A percentile compares a stretch with the other conserved stretches of the same genome.
Evolutionary conservation across 2,888 invertebrate species (phyloP).

Genomic region (Ormyrus rosae): DNA sequence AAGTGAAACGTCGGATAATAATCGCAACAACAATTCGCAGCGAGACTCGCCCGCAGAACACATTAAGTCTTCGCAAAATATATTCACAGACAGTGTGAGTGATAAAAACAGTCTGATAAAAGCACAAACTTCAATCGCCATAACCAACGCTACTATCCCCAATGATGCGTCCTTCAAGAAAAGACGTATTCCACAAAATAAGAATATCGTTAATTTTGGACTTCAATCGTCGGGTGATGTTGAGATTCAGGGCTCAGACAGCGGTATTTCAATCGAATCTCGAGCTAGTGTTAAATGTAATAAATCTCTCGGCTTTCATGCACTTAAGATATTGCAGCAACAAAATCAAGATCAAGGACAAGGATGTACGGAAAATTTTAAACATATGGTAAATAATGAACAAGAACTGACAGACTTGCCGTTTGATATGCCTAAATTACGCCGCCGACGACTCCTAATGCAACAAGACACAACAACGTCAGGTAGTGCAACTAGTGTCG

Average conservation of each 20-base stretch:
- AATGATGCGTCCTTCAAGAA: slow-evolving; percentile 76
- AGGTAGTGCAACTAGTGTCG: slow-evolving; percentile 85
- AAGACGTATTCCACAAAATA: slow-evolving; percentile 85
- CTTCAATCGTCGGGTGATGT: slow-evolving; percentile 82
- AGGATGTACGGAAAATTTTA: slow-evolving; percentile 78
- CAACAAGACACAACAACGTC: slow-evolving; percentile 84
- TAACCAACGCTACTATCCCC: slow-evolving; percentile 65
- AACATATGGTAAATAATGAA: slow-evolving; percentile 71
- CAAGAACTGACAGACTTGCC: slow-evolving; percentile 88
- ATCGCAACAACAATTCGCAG: slow-evolving; percentile 86
- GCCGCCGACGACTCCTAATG: slow-evolving; percentile 82
- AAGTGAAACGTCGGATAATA: slow-evolving; percentile 89
- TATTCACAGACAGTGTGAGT: too few species aligned
- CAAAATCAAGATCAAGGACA: background rate
- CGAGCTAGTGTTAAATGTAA: slow-evolving; percentile 86
- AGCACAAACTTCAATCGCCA: background rate
- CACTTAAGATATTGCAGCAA: slow-evolving; percentile 70
- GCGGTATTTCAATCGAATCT: slow-evolving; percentile 91
- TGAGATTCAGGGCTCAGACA: slow-evolving; percentile 91
- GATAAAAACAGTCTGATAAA: too few species aligned
- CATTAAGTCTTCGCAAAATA: too few species aligned
- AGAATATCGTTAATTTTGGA: slow-evolving; percentile 84
- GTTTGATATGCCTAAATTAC: slow-evolving; percentile 92
- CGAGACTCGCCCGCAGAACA: slow-evolving; percentile 85
- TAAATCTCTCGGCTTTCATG: slow-evolving; percentile 79